Base-by-base conservation (phyloP, 1,140 invertebrate genomes). In the Apocrypta bakeri region DNA sequence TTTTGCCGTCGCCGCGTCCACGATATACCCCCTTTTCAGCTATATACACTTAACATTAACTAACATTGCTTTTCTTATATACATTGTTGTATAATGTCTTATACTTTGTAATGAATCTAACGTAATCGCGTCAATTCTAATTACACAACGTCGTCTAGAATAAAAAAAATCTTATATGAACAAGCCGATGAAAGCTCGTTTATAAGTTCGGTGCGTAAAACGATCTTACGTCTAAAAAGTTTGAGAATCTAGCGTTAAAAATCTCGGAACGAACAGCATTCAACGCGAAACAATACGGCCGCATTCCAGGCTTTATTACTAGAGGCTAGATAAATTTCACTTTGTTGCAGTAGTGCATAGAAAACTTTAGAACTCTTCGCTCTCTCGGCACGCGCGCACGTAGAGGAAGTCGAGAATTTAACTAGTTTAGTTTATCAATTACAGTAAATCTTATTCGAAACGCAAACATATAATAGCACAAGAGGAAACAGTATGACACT, bases 31-130 rank as follows among this genome's bases (percentile, higher is more conserved):
- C 66, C 48, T 79, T 37, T 71, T 37, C 33, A 9, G 27, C 31
- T 21, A 11, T 0, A 0, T 24, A 3, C 68, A 2, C 25, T 56
- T 27, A 2, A 37, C 2, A 37, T 61, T 40, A 21, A 9, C 1
- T 21, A 42, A 29, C 31, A 40, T 63, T 73, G 64, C 21, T 27
- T 73, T 63, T 64, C 69, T 73, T 31, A n/a, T n/a, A n/a, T 56
- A 42, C 40, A 29, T 69, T 24, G n/a, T 4, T n/a, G 63, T 6
- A 66, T 56, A 78, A 66, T 8, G 17, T 12, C 24, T 78, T 48
- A 69, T 0, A 78, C 64, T 78, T 40, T 68, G 21, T 66, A 77
- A 77, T 77, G n/a, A 40, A 73, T 1, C 61, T 0, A 29, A 8
- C 21, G 2, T 14, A 27, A 33, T 64, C 7, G 56, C n/a, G 61